Base-by-base conservation (phyloP, 2,113 vertebrate genomes). In the Tenebrosternarchus preto region DNA sequence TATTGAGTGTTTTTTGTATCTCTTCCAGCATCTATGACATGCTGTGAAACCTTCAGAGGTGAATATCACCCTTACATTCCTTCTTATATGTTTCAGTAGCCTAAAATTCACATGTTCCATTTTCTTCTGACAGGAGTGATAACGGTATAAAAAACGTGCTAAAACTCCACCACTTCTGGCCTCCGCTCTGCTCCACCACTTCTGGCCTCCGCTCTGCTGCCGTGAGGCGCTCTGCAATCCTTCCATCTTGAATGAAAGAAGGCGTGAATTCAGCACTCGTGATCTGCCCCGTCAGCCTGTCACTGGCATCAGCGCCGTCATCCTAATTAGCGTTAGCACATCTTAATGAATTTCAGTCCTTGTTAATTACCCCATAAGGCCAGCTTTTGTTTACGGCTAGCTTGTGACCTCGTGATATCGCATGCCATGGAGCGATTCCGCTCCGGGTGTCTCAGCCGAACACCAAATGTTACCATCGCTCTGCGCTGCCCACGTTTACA, bases 331-430 rank as follows among this genome's bases (percentile, higher is more conserved):
- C 79, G 24, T 81, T 63, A 79, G 71, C 78, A 66, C 69, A 19
- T 84, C 74, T 75, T 80, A 75, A 84, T 70, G 72, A 82, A 83
- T 78, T 25, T 25, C 76, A 43, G 63, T 29, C 31, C 39, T 73
- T 29, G 56, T 80, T 82, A 83, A 84, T 85, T 72, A 77, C 25
- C 63, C 71, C 53, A 56, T 56, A 81, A 79, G 75, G 82, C 39
- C 55, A 68, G 71, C 46, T 74, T 88, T 84, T 86, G 80, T 86
- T 85, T 84, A 72, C 72, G 20, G 17, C 50, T 31, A 61, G 50
- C 43, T 9, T 5, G 60, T 76, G 60, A n/a, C 80, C 56, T 64
- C 39, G 5, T 77, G 82, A 53, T 69, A 50, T 82, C 43, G 31
- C 76, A 76, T 74, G 76, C 82, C 64, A 68, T 78, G 63, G 25